A percentile compares a stretch with the other conserved stretches of the same genome.
Conservation (phyloP, 2,888 invertebrate genomes). For the Amiota minor region DNA sequence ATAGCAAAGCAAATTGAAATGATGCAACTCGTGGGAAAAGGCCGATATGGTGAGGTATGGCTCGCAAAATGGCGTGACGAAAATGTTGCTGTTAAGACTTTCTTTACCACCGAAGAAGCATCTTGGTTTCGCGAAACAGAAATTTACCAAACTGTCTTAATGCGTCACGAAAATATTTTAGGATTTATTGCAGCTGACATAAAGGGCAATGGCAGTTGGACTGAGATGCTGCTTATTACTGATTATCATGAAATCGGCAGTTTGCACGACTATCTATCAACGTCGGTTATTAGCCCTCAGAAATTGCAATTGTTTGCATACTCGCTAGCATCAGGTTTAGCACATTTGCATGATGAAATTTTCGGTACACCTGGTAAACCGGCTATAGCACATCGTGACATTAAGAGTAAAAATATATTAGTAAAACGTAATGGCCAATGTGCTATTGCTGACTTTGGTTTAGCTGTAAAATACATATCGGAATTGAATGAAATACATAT, state of each 20-base stretch:
- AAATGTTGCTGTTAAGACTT: slow-evolving; percentile 91
- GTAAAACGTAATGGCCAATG: slow-evolving; percentile 91
- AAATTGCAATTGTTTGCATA: slow-evolving; percentile 78
- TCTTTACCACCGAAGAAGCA: slow-evolving; percentile 93
- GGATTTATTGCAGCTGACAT: slow-evolving; percentile 96
- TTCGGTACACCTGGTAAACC: slow-evolving; percentile 92
- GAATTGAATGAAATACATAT: slow-evolving; percentile 85
- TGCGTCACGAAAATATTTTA: slow-evolving; percentile 94
- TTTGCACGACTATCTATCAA: slow-evolving; percentile 89
- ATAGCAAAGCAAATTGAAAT: slow-evolving; percentile 94
- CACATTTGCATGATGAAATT: slow-evolving; percentile 92
- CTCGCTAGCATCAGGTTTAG: slow-evolving; percentile 84
- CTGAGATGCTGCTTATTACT: slow-evolving; percentile 94
- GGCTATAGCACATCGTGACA: slow-evolving; percentile 92
- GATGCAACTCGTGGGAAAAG: slow-evolving; percentile 88
- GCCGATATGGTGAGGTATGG: slow-evolving; percentile 93
- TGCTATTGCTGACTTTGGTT: slow-evolving; percentile 93
- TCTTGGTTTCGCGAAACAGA: slow-evolving; percentile 93
- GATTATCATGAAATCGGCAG: slow-evolving; percentile 94
- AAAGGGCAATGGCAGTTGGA: slow-evolving; percentile 93
- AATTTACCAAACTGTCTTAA: slow-evolving; percentile 93
- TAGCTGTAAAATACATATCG: slow-evolving; percentile 89
- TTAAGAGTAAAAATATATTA: slow-evolving; percentile 94
- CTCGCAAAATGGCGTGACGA: slow-evolving; percentile 90
- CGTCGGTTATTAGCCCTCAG: slow-evolving; percentile 79